These are phyloP conservation scores for Eueides isabella DNA, from an alignment of 1,140 invertebrate species.

Conservation along the genomic window DNA sequence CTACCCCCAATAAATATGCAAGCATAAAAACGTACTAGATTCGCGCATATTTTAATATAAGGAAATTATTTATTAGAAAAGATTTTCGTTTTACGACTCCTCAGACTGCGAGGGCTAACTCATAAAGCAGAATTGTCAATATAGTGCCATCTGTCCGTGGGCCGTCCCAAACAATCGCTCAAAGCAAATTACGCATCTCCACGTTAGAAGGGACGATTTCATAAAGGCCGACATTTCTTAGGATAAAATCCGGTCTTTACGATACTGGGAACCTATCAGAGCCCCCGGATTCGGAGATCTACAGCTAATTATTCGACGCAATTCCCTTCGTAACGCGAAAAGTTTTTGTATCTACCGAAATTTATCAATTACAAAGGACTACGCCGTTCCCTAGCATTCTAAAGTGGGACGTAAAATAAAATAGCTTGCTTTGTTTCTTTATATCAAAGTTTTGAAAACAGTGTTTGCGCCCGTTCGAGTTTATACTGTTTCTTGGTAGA, in stretches of 20 bases:
- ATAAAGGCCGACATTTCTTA: conserved; percentile 59
- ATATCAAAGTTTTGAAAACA: conserved; percentile 61
- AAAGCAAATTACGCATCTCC: conserved; percentile 66
- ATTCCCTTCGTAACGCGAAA: conserved; percentile 49
- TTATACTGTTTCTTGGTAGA: conserved; percentile 42
- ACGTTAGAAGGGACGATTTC: conserved; percentile 57
- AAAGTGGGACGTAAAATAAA: conserved; percentile 61
- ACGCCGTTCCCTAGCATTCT: conserved; percentile 52
- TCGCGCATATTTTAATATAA: conserved; percentile 3
- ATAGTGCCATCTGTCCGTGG: conserved; percentile 69
- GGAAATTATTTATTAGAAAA: conserved; percentile 22
- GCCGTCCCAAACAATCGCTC: conserved; percentile 67
- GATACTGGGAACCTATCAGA: conserved; percentile 43
- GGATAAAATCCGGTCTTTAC: conserved; percentile 68
- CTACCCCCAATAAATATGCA: background rate
- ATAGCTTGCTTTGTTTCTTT: conserved; percentile 56
- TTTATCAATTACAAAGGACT: conserved; percentile 66
- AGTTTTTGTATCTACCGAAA: conserved; percentile 62
- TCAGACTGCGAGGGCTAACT: conserved; percentile 43
- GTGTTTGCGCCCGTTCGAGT: conserved; percentile 54
- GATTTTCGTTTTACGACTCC: conserved; percentile 36
- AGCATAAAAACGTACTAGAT: background rate
- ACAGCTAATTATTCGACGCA: conserved; percentile 61
- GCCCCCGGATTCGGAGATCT: conserved; percentile 40
- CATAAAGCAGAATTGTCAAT: conserved; percentile 73